These are phyloP conservation scores for Sminthurides aquaticus DNA, from an alignment of 2,888 invertebrate species.

Conservation along the genomic window DNA sequence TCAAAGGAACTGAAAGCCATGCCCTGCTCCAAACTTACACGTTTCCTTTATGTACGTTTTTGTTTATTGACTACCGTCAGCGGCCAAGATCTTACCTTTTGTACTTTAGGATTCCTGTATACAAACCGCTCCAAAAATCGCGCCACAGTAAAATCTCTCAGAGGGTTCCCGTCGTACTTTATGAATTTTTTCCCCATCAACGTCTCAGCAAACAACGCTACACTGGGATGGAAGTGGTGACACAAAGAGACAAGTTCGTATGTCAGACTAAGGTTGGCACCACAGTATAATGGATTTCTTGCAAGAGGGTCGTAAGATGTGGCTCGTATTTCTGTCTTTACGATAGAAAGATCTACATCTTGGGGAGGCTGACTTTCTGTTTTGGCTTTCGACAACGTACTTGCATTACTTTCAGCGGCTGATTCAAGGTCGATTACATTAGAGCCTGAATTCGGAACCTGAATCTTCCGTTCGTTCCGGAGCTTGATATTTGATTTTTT, in stretches of 20 bases:
- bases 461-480: not conserved
- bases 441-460: not conserved
- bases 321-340: constrained; percentile 9
- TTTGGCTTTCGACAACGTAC: not conserved
- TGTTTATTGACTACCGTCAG: no score
- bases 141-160: constrained; percentile 83
- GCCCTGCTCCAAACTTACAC: no score
- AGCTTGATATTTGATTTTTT: constrained; percentile 41
- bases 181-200: constrained; percentile 65
- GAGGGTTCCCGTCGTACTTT: constrained; percentile 83
- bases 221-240: constrained; percentile 84
- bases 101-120: constrained; percentile 70
- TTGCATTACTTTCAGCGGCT: not conserved
- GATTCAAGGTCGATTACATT: not conserved
- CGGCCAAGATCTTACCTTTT: constrained; percentile 38
- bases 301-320: constrained; percentile 59
- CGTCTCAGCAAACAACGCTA: constrained; percentile 75
- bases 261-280: constrained; percentile 63
- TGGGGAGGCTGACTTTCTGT: not conserved
- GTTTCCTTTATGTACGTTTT: no score
- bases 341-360: constrained; percentile 12
- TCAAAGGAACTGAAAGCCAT: no score
- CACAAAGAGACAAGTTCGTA: constrained; percentile 66
- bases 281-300: constrained; percentile 78
- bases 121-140: constrained; percentile 91